Percentiles rank a stretch among this genome's conserved stretches.
These are phyloP conservation scores for Acrobasis consociella DNA, from an alignment of 2,888 invertebrate genomes.

Conservation along the genomic window DNA sequence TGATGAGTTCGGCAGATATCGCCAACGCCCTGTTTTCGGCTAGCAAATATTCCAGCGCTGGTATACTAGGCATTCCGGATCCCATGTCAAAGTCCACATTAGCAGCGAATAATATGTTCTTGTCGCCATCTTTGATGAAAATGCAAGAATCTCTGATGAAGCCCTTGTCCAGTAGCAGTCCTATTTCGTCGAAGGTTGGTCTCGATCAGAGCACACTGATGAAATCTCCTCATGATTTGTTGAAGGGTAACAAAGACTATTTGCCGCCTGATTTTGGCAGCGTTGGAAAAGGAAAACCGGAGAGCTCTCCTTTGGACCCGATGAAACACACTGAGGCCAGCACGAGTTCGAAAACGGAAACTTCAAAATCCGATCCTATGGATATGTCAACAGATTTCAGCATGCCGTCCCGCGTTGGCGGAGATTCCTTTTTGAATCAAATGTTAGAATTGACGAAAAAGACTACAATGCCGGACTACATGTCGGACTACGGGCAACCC, in stretches of 20 bases:
- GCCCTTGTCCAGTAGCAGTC: slow-evolving; percentile 83
- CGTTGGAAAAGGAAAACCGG: slow-evolving; percentile 76
- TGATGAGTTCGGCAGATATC: slow-evolving; percentile 85
- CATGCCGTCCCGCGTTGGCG: slow-evolving; percentile 71
- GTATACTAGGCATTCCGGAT: slow-evolving; percentile 87
- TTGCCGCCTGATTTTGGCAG: slow-evolving; percentile 81
- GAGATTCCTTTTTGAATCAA: slow-evolving; percentile 77
- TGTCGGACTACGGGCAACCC: slow-evolving; percentile 78
- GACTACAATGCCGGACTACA: slow-evolving; percentile 77
- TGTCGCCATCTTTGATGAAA: slow-evolving; percentile 88
- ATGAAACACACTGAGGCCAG: slow-evolving; percentile 70
- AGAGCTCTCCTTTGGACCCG: slow-evolving; percentile 64
- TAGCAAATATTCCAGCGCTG: slow-evolving; percentile 84
- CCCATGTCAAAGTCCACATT: slow-evolving; percentile 89
- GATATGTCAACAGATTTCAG: slow-evolving; percentile 73
- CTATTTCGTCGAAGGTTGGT: slow-evolving; percentile 73
- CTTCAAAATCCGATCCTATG: slow-evolving; percentile 56
- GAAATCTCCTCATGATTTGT: slow-evolving; percentile 73
- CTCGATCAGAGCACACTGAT: slow-evolving; percentile 70
- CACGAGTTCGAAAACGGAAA: slow-evolving; percentile 77
- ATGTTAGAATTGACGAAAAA: slow-evolving; percentile 80
- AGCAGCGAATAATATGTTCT: slow-evolving; percentile 90
- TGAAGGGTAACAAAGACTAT: slow-evolving; percentile 74
- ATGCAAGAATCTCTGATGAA: slow-evolving; percentile 86
- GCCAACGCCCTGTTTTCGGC: slow-evolving; percentile 86